Base-by-base conservation (phyloP, 2,888 invertebrate species). In the Anoplius nigerrimus region DNA sequence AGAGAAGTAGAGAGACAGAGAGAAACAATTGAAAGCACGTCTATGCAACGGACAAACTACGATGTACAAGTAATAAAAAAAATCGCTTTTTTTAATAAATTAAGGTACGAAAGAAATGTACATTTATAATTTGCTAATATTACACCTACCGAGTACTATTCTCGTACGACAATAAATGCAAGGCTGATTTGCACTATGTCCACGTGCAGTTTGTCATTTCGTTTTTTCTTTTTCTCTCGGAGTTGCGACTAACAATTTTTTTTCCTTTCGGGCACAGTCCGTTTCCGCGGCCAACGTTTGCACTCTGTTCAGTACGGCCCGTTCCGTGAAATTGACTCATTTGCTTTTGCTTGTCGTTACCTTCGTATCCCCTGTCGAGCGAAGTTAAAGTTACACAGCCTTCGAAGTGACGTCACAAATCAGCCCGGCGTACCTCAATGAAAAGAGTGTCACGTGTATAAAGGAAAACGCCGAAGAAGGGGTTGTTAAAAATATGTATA, bases 401-500 rank as follows among this genome's bases (percentile, higher is more conserved):
- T 72, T 76, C 63, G 45, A 71, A 34, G 66, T 58, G 53, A 63
- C 72, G 65, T 56, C 11, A 46, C 77, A 74, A 77, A 79, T 79
- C 79, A 79, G 79, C 75, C 79, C 71, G 66, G 75, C 74, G 72
- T 65, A 66, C 66, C 62, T 22, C 24, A 42, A 53, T 55, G 55
- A 58, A 53, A 62, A n/a, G n/a, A n/a, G n/a, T n/a, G 65, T 71
- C 63, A 69, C 65, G 60, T 59, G 62, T 62, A 16, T 51, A 61
- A 64, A 65, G 62, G 21, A 24, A 62, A 71, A 69, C 51, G 58
- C 71, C 57, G 54, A 54, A n/a, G n/a, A n/a, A 62, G 51, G 66
- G 58, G 68, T 6, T 58, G 69, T 69, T 72, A 69, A 74, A 66
- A 79, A 74, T 75, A 78, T 80, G 79, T 84, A 77, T 85, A 83